Evolutionary conservation across 2,113 vertebrate species (phyloP).

Genomic region (Plecotus auritus): DNA sequence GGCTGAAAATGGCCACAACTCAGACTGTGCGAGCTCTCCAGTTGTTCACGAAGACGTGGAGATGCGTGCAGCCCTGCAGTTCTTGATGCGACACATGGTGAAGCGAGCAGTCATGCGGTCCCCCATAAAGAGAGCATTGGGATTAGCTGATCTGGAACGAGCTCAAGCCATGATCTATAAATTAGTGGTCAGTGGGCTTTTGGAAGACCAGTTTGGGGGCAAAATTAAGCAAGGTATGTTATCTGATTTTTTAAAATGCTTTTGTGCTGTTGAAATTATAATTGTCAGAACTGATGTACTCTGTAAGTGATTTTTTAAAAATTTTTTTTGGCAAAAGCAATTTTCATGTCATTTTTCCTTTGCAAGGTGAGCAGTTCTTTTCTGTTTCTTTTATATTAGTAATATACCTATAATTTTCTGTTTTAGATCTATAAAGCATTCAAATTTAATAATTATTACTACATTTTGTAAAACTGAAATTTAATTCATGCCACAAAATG

Average conservation of each 20-base stretch:
- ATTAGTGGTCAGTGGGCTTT: constrained; percentile 91
- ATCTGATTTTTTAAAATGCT: neutral
- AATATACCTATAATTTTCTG: constrained; percentile 15
- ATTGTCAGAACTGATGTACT: neutral
- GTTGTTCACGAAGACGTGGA: constrained; percentile 93
- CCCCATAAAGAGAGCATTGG: constrained; percentile 92
- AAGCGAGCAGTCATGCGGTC: constrained; percentile 97
- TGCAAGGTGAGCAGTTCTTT: constrained; percentile 1
- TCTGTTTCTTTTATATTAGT: constrained; percentile 25
- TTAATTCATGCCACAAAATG: constrained; percentile 8
- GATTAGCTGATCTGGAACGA: constrained; percentile 93
- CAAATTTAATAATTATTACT: constrained; percentile 21
- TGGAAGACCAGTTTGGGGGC: constrained; percentile 91
- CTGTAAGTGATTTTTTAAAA: neutral
- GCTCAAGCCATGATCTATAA: constrained; percentile 99
- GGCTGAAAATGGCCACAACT: constrained; percentile 94
- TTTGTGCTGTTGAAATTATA: constrained; percentile 5
- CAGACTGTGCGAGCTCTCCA: constrained; percentile 87
- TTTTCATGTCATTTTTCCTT: constrained; percentile 31
- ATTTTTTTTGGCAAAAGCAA: neutral
- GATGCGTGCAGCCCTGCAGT: constrained; percentile 94
- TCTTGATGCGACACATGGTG: constrained; percentile 98
- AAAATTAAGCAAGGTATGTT: constrained; percentile 87
- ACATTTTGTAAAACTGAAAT: constrained; percentile 42
- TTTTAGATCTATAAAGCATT: constrained; percentile 6